These are phyloP conservation scores for Grammomys surdaster DNA, from an alignment of 2,113 vertebrate species.

Conservation along the genomic window DNA sequence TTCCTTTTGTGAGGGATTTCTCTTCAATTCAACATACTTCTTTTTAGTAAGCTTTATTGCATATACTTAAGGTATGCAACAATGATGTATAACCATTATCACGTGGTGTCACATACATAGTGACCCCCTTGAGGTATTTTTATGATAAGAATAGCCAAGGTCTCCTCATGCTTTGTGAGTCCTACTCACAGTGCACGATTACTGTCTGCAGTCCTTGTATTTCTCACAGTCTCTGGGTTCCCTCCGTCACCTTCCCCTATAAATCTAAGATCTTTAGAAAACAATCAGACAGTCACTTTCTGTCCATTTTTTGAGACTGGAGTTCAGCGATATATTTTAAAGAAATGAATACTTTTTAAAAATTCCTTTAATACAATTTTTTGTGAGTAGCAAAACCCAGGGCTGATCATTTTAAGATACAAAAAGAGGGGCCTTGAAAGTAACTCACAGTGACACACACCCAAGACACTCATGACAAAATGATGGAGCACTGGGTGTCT, in stretches of 20 bases:
- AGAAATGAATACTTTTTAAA: conserved; percentile 40
- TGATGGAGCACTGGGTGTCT: not conserved
- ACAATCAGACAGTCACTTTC: not conserved
- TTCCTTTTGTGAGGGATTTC: not conserved
- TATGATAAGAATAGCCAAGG: not conserved
- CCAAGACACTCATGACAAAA: not conserved
- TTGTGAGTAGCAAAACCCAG: not conserved
- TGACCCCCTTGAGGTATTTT: not conserved
- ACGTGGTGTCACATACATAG: not conserved
- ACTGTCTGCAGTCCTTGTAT: no score
- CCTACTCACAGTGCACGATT: not conserved
- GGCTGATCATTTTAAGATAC: not conserved
- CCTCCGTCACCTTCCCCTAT: not conserved
- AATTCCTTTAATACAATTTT: not conserved
- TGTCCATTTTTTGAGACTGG: not conserved
- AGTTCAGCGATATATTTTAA: not conserved
- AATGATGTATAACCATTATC: not conserved
- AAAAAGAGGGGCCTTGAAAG: not conserved
- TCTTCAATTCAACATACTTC: no score
- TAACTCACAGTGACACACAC: not conserved
- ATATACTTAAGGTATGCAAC: not conserved
- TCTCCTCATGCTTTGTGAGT: not conserved
- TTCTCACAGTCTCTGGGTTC: no score
- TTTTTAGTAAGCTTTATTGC: not conserved
- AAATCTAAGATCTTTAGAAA: not conserved